Conservation (phyloP, 1,140 invertebrate species). For the Anoplophora glabripennis region DNA sequence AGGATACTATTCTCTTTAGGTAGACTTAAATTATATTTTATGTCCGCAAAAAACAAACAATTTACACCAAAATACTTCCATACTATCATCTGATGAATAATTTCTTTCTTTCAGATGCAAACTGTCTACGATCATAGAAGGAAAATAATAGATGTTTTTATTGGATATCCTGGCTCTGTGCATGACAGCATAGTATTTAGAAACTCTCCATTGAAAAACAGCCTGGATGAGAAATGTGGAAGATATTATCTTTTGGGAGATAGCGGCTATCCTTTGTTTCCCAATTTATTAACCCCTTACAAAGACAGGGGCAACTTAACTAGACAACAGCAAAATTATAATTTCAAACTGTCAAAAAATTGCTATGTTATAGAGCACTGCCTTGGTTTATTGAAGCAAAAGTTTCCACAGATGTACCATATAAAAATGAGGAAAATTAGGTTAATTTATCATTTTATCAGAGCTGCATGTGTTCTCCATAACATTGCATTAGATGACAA, state of each 20-base stretch:
- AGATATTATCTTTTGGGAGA: slow-evolving; percentile 19
- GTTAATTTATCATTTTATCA: slow-evolving; percentile 5
- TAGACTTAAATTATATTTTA: too few relatives aligned
- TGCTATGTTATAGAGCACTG: slow-evolving; percentile 26
- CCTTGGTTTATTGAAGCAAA: slow-evolving; percentile 23
- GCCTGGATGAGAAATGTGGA: slow-evolving; percentile 12
- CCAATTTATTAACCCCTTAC: slow-evolving; percentile 21
- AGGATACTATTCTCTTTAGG: too few relatives aligned
- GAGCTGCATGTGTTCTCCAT: too few relatives aligned
- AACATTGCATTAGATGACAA: too few relatives aligned
- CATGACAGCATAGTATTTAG: too few relatives aligned
- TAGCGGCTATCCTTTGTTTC: slow-evolving; percentile 16
- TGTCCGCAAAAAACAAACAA: too few relatives aligned
- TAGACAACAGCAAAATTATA: slow-evolving; percentile 14
- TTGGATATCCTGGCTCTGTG: too few relatives aligned
- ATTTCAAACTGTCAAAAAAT: slow-evolving; percentile 18
- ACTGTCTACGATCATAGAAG: too few relatives aligned
- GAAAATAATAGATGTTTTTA: too few relatives aligned
- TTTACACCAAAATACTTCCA: too few relatives aligned
- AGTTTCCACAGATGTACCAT: slow-evolving; percentile 19
- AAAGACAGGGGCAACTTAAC: slow-evolving; percentile 15
- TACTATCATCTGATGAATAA: too few relatives aligned
- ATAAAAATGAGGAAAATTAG: slow-evolving; percentile 21
- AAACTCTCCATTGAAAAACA: slow-evolving; percentile 13
- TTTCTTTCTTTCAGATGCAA: too few relatives aligned